Conservation (phyloP, 1,140 invertebrate genomes). For the Euglossa dilemma region DNA sequence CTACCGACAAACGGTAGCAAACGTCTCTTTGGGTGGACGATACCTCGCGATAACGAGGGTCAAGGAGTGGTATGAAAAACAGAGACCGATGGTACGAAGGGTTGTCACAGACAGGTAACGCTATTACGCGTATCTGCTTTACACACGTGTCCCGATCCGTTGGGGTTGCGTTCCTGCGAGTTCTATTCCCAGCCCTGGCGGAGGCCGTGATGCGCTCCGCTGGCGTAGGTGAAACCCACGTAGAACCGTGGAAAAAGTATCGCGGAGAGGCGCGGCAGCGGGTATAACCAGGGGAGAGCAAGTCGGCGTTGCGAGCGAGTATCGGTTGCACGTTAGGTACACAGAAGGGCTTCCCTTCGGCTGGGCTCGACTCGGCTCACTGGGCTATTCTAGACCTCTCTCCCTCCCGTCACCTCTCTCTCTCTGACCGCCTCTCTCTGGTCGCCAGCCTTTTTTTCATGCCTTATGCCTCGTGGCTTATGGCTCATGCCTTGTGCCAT, state of each 20-base stretch:
- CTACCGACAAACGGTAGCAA: conserved; percentile 7
- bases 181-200: conserved; percentile 38
- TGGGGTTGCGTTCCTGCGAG: conserved; percentile 35
- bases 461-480: conserved; percentile 23
- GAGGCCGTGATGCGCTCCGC: conserved; percentile 24
- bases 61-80: conserved; percentile 40
- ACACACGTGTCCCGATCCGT: conserved; percentile 38
- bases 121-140: conserved; percentile 60
- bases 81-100: conserved; percentile 39
- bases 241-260: conserved; percentile 62
- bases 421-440: background rate
- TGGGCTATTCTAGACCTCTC: conserved; percentile 54
- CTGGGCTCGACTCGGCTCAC: conserved; percentile 40
- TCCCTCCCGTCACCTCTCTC: background rate
- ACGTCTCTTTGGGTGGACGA: background rate
- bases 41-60: conserved; percentile 37
- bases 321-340: conserved; percentile 65
- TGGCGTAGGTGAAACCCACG: conserved; percentile 59
- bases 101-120: conserved; percentile 54
- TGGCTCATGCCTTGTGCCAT: conserved; percentile 34
- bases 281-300: conserved; percentile 36
- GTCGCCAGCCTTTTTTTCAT: conserved; percentile 15
- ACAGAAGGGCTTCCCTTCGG: conserved; percentile 57
- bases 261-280: conserved; percentile 13
- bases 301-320: conserved; percentile 53